phyloP scores from a whole-genome alignment of 2,113 vertebrate genomes.

The Guaruba guarouba region DNA sequence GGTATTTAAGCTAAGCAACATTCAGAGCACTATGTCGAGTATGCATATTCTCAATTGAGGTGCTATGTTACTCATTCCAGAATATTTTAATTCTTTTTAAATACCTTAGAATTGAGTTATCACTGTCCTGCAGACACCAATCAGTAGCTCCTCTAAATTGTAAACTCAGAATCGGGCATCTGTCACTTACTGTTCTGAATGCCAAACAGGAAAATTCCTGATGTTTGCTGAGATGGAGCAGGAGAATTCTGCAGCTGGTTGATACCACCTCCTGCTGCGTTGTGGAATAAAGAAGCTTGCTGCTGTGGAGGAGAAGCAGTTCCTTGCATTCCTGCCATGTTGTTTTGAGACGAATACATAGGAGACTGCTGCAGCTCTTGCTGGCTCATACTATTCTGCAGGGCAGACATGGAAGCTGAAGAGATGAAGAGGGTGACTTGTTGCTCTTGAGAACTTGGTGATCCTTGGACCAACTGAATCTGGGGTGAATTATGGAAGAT shows the following conservation, averaged over 20 bases:
- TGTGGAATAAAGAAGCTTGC: constrained; percentile 87
- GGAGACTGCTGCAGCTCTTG: constrained; percentile 87
- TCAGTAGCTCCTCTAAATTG: neutral
- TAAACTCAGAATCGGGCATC: neutral
- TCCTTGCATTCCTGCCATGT: constrained; percentile 84
- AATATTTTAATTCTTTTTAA: neutral
- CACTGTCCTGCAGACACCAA: neutral
- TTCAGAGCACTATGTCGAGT: neutral
- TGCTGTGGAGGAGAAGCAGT: constrained; percentile 85
- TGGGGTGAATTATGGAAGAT: constrained; percentile 92
- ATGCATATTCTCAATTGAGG: neutral
- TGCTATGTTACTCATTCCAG: neutral
- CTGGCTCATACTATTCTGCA: constrained; percentile 86
- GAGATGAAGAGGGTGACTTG: constrained; percentile 91
- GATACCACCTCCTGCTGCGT: constrained; percentile 81
- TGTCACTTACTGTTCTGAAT: constrained; percentile 91
- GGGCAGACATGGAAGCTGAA: constrained; percentile 86
- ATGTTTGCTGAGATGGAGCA: constrained; percentile 83
- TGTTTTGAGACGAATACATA: constrained; percentile 87
- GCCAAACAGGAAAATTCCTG: constrained; percentile 93
- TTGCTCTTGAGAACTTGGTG: constrained; percentile 80
- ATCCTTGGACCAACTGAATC: constrained; percentile 87
- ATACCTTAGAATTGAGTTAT: neutral
- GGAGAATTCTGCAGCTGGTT: constrained; percentile 84
- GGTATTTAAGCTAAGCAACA: neutral